phyloP scores from a whole-genome alignment of 2,113 vertebrate genomes.

The Pollimyrus isidori region DNA sequence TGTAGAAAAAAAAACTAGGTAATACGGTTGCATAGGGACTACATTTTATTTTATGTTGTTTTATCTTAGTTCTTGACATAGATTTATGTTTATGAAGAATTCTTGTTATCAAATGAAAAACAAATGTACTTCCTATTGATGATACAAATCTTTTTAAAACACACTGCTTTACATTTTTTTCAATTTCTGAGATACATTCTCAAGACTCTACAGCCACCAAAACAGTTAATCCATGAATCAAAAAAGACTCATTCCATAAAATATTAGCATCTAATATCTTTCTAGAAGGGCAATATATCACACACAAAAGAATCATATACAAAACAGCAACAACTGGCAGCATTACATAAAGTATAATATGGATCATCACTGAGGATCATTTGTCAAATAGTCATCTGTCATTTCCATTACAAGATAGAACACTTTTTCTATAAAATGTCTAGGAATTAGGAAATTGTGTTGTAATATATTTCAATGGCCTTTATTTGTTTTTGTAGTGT shows the following conservation, averaged over 20 bases:
- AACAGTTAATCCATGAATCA: background rate
- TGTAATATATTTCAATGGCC: background rate
- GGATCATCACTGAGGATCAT: background rate
- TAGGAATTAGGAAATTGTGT: background rate
- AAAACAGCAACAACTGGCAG: no score
- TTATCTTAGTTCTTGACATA: background rate
- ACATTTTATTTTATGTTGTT: background rate
- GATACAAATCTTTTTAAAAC: slow-evolving; percentile 4
- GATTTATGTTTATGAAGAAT: background rate
- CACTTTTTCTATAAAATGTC: background rate
- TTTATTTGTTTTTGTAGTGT: background rate
- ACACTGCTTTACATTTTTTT: background rate
- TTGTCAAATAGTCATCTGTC: background rate
- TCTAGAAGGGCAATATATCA: background rate
- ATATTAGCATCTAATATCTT: background rate
- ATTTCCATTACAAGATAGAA: background rate
- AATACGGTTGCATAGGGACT: background rate
- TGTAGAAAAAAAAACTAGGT: background rate
- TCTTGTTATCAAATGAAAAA: slow-evolving; percentile 11
- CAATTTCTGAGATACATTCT: background rate
- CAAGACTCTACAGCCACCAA: background rate
- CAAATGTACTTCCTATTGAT: background rate
- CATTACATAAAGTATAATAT: background rate
- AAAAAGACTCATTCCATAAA: background rate
- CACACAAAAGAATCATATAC: background rate